Conservation (phyloP, 1,140 invertebrate genomes). For the Arctopsyche grandis region DNA sequence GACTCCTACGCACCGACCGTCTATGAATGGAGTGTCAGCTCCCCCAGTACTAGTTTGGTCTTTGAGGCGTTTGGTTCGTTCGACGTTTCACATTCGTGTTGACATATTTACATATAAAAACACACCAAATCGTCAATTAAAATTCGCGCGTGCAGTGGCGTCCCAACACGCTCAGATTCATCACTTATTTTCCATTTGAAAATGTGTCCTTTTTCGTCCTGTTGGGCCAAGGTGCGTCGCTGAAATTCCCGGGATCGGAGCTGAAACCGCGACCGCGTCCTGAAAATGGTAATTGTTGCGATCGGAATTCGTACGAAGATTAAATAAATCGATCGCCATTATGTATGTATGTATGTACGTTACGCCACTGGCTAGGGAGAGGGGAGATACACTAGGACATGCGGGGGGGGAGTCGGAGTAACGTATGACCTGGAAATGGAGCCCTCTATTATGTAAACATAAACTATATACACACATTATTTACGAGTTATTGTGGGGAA, state of each 20-base stretch:
- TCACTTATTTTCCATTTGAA: neutral
- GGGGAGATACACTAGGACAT: neutral
- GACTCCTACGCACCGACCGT: neutral
- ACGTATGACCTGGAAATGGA: neutral
- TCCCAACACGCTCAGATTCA: no score
- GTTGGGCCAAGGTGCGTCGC: neutral
- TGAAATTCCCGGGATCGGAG: neutral
- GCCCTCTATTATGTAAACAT: neutral
- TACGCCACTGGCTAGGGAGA: neutral
- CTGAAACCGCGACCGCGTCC: neutral
- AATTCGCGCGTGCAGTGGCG: no score
- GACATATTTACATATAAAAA: neutral
- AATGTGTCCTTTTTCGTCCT: neutral
- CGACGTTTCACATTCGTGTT: neutral
- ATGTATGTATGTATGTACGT: neutral
- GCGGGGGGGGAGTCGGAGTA: neutral
- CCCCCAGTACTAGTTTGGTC: neutral
- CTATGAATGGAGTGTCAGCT: conserved; percentile 9
- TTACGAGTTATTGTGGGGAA: no score
- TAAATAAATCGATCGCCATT: conserved; percentile 28
- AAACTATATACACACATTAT: neutral
- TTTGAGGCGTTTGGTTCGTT: neutral
- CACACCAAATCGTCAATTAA: neutral
- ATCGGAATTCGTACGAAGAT: no score
- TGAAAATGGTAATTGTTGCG: neutral